phyloP scores from a whole-genome alignment of 2,888 invertebrate species.

The Sinelater perroti region DNA sequence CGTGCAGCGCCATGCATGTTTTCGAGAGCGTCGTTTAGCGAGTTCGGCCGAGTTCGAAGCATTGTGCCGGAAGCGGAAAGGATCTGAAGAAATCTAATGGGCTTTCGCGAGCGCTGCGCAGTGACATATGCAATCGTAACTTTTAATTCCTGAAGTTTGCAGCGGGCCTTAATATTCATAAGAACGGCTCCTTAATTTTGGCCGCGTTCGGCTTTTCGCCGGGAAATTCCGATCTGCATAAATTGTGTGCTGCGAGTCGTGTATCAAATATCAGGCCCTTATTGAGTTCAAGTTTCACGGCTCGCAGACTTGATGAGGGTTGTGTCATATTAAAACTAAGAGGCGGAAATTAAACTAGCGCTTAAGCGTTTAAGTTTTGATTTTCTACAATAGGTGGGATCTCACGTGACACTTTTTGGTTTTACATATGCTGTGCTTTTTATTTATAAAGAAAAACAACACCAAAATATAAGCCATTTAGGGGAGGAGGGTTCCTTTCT shows the following conservation, averaged over 20 bases:
- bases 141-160: constrained; percentile 32
- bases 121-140: constrained; percentile 36
- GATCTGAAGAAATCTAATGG: constrained; percentile 33
- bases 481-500: too few species aligned
- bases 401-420: background rate
- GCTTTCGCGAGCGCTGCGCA: constrained; percentile 32
- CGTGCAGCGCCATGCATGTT: constrained; percentile 26
- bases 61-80: constrained; percentile 32
- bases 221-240: constrained; percentile 34
- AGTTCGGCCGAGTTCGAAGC: constrained; percentile 29
- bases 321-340: constrained; percentile 40
- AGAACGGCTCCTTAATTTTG: constrained; percentile 24
- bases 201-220: constrained; percentile 17
- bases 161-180: constrained; percentile 31
- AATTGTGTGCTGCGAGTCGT: constrained; percentile 32
- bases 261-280: constrained; percentile 37
- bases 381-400: constrained; percentile 21
- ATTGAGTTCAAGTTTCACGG: constrained; percentile 37
- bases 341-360: constrained; percentile 40
- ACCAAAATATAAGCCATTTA: too few species aligned
- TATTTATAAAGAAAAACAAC: too few species aligned
- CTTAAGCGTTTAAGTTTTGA: constrained; percentile 35
- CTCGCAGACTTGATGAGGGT: constrained; percentile 40
- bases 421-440: background rate
- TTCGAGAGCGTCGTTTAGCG: constrained; percentile 25